Percentiles rank a stretch among this genome's conserved stretches.
Conservation (phyloP, 2,113 vertebrate species). For the Rallus limicola region DNA sequence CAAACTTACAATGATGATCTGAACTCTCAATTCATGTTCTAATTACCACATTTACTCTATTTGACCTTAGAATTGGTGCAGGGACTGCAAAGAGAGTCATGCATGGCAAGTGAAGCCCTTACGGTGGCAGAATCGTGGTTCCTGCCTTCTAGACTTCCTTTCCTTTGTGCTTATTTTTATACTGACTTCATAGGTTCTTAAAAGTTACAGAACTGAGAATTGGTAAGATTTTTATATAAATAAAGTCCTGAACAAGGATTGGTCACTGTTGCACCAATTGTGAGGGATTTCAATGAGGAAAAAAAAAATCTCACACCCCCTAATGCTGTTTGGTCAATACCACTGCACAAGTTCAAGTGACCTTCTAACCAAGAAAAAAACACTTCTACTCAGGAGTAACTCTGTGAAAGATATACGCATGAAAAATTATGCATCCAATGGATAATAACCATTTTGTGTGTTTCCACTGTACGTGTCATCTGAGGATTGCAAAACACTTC, state of each 20-base stretch:
- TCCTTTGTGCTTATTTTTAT: background rate
- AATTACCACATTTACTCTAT: background rate
- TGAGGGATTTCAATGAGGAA: background rate
- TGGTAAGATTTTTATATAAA: background rate
- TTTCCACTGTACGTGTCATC: background rate
- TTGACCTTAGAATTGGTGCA: background rate
- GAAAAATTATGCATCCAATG: background rate
- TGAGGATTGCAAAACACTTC: constrained; percentile 37
- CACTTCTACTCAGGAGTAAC: background rate
- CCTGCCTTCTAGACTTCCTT: background rate
- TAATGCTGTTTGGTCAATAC: background rate
- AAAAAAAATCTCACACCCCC: background rate
- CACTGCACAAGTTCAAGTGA: background rate
- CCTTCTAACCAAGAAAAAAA: constrained; percentile 3
- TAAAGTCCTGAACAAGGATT: background rate
- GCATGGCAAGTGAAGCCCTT: background rate
- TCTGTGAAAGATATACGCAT: background rate
- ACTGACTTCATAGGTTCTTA: background rate
- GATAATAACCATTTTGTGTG: constrained; percentile 2
- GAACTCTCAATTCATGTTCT: constrained; percentile 24
- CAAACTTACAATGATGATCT: background rate
- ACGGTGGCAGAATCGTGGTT: background rate
- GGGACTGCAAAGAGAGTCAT: background rate
- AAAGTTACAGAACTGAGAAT: background rate
- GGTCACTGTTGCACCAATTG: background rate